phyloP scores from a whole-genome alignment of 2,888 invertebrate species.

The Anticlea derivata region DNA sequence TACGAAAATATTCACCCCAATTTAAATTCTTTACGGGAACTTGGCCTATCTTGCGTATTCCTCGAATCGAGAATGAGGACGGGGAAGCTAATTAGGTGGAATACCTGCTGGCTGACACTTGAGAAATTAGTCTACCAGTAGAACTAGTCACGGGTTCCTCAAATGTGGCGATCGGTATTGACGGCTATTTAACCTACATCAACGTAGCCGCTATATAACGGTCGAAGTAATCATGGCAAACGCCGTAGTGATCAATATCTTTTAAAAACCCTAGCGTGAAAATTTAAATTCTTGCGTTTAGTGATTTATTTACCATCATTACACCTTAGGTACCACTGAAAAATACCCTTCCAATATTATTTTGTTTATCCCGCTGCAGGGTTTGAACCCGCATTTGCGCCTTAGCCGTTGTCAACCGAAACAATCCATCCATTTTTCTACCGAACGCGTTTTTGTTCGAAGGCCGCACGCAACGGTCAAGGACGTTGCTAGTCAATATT shows the following conservation, averaged over 20 bases:
- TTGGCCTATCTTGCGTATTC: slow-evolving; percentile 25
- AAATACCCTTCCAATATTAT: no score
- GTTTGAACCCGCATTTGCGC: no score
- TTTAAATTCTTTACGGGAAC: slow-evolving; percentile 25
- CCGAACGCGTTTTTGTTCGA: slow-evolving; percentile 32
- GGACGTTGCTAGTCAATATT: slow-evolving; percentile 41
- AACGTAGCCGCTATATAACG: no score
- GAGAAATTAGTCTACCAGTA: slow-evolving; percentile 7
- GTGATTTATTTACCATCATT: no score
- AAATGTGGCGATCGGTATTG: background rate
- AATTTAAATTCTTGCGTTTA: no score
- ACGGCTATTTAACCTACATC: no score
- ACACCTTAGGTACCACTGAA: no score
- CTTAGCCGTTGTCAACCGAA: no score
- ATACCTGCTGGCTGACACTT: slow-evolving; percentile 12
- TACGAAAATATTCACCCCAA: slow-evolving; percentile 32
- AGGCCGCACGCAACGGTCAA: slow-evolving; percentile 44
- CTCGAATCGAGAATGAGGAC: slow-evolving; percentile 19
- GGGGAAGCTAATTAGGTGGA: slow-evolving; percentile 21
- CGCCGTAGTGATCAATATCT: no score
- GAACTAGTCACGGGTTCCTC: background rate
- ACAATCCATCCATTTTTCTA: slow-evolving; percentile 18
- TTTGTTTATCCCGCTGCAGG: no score
- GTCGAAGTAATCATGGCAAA: no score
- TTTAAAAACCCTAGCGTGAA: no score